These are phyloP conservation scores for Dendrocincla fuliginosa DNA, from an alignment of 2,797 vertebrate genomes.

Conservation along the genomic window DNA sequence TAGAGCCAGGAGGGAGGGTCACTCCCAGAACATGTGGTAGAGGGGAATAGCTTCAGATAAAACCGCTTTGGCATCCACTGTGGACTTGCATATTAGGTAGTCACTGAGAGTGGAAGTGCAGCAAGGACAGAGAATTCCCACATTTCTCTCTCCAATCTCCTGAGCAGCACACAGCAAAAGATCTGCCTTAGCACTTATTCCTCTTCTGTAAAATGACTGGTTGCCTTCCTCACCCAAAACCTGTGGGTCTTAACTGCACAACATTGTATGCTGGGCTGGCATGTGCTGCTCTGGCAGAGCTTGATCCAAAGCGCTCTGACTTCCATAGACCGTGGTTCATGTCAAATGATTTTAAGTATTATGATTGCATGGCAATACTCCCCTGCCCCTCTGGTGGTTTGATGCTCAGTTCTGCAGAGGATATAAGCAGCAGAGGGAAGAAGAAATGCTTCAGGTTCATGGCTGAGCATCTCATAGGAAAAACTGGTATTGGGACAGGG, in stretches of 20 bases:
- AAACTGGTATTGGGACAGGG: fast-evolving
- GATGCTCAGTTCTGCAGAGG: neutral
- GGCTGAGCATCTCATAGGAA: neutral
- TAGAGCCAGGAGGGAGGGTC: neutral
- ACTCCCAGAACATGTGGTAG: neutral
- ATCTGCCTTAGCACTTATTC: neutral
- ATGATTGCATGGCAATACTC: fast-evolving
- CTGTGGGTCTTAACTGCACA: neutral
- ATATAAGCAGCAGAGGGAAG: neutral
- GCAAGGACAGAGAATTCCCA: neutral
- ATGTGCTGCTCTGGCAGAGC: neutral
- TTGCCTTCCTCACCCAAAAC: neutral
- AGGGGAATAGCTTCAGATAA: neutral
- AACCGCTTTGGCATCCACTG: neutral
- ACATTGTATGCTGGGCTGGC: fast-evolving
- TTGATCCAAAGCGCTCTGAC: neutral
- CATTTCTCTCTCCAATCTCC: neutral
- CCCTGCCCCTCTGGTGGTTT: neutral
- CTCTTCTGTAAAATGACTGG: neutral
- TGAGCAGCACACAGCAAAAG: neutral
- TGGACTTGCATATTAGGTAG: neutral
- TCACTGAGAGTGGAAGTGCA: neutral
- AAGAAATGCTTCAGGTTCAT: neutral
- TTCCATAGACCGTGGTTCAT: neutral
- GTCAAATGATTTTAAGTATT: neutral